A percentile compares a stretch with the other conserved stretches of the same genome.
phyloP scores from a whole-genome alignment of 2,113 vertebrate species.

The Axis porcinus region DNA sequence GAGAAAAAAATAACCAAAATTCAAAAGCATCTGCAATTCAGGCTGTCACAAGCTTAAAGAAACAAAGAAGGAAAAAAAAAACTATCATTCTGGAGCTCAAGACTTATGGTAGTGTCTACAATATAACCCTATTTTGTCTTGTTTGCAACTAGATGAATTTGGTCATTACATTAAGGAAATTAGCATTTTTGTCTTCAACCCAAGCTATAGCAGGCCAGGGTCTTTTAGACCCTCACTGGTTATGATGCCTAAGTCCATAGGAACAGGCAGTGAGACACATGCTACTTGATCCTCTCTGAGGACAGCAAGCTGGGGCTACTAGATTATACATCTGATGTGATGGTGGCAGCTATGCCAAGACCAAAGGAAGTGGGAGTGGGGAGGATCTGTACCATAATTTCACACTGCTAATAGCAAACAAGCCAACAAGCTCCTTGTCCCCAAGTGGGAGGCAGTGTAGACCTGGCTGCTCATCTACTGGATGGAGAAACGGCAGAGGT shows the following conservation, averaged over 20 bases:
- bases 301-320: slow-evolving; percentile 8
- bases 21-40: slow-evolving; percentile 50
- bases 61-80: slow-evolving; percentile 3
- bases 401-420: slow-evolving; percentile 50
- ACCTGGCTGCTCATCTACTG: slow-evolving; percentile 26
- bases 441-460: slow-evolving; percentile 12
- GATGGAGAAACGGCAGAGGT: neutral
- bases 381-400: slow-evolving; percentile 52
- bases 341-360: slow-evolving; percentile 14
- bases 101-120: neutral
- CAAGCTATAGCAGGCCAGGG: neutral
- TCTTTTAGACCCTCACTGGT: slow-evolving; percentile 6
- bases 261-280: slow-evolving; percentile 25
- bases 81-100: slow-evolving; percentile 40
- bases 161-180: slow-evolving; percentile 3
- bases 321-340: slow-evolving; percentile 45
- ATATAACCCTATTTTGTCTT: neutral
- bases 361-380: neutral
- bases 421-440: neutral
- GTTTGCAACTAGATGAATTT: slow-evolving; percentile 23
- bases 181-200: slow-evolving; percentile 44
- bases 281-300: slow-evolving; percentile 51
- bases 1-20: slow-evolving; percentile 52
- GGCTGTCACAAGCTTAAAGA: slow-evolving; percentile 45
- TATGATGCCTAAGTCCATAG: slow-evolving; percentile 34